These are phyloP conservation scores for Bothrops alternatus DNA, from an alignment of 2,797 vertebrate species.

Conservation along the genomic window DNA sequence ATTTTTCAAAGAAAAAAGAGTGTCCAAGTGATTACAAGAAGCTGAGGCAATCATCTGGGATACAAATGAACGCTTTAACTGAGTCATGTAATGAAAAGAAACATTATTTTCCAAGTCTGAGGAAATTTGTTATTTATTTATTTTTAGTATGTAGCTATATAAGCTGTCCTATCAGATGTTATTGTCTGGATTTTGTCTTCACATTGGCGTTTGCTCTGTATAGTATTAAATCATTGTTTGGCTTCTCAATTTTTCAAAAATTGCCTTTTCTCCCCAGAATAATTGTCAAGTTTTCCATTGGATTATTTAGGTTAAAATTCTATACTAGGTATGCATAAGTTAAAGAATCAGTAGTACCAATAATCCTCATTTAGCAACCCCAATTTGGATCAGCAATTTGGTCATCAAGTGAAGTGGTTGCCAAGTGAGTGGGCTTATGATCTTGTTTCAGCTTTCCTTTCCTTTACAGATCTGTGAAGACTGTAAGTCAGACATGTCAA, in stretches of 20 bases:
- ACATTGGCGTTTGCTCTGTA: not conserved
- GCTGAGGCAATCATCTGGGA: conserved; percentile 55
- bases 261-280: not conserved
- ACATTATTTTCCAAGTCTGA: conserved; percentile 43
- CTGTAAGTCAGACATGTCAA: not conserved
- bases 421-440: not conserved
- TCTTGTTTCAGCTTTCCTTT: not conserved
- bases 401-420: not conserved
- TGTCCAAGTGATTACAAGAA: conserved; percentile 60
- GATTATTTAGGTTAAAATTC: not conserved
- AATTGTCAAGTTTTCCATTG: not conserved
- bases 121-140: conserved; percentile 1
- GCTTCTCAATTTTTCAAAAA: not conserved
- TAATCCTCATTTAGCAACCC: not conserved
- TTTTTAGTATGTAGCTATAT: not conserved
- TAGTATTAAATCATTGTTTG: conserved; percentile 7
- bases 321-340: not conserved
- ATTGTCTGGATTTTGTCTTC: not conserved
- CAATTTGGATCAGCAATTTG: not conserved
- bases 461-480: not conserved
- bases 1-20: conserved; percentile 48
- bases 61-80: conserved; percentile 55
- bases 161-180: not conserved
- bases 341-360: not conserved
- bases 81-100: conserved; percentile 46